These are phyloP conservation scores for Platycnemis pennipes DNA, from an alignment of 2,888 invertebrate species.

Conservation along the genomic window DNA sequence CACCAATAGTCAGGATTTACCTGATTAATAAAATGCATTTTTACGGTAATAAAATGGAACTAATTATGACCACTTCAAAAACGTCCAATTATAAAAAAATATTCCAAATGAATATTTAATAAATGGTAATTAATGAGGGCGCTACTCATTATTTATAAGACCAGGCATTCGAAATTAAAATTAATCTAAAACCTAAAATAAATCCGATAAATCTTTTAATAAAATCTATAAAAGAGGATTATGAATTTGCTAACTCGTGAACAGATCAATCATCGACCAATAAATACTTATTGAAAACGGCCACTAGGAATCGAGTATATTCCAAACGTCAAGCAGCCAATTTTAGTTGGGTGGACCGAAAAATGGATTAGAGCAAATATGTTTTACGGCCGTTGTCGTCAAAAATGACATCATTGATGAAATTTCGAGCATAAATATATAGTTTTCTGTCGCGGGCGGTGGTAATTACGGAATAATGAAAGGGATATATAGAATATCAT, in stretches of 20 bases:
- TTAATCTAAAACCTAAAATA: background rate
- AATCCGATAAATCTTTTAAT: slow-evolving; percentile 5
- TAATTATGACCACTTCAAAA: background rate
- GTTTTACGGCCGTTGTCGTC: background rate
- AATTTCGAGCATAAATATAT: background rate
- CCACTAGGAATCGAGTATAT: background rate
- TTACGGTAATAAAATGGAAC: background rate
- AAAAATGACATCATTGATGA: background rate
- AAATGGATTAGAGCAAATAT: background rate
- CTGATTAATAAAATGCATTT: background rate
- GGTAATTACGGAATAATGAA: too few species aligned
- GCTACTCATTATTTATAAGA: background rate
- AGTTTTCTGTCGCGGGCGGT: too few species aligned
- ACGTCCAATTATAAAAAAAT: background rate
- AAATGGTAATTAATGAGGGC: background rate
- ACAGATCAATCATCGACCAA: background rate
- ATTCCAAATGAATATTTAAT: slow-evolving; percentile 2
- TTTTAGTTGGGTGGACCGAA: background rate
- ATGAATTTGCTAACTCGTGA: background rate
- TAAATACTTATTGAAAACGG: background rate
- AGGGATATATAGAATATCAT: too few species aligned
- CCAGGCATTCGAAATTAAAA: background rate
- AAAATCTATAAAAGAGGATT: background rate
- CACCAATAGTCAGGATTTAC: background rate
- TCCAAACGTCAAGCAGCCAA: background rate